Conservation (phyloP, 2,797 vertebrate genomes). For the Allobates femoralis region DNA sequence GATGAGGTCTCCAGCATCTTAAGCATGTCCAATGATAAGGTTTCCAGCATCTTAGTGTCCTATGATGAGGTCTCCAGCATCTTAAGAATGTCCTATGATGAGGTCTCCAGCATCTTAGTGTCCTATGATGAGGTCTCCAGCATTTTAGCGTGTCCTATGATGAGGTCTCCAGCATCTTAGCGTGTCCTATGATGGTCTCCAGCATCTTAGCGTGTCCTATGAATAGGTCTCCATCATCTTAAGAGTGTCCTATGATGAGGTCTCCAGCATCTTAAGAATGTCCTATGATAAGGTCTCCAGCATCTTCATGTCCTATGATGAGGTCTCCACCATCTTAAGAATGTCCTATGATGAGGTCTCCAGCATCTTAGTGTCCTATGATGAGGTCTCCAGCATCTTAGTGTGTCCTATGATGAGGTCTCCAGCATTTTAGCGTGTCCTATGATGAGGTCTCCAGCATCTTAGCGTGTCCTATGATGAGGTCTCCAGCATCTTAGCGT, state of each 20-base stretch:
- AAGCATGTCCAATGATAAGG: not conserved
- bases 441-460: not conserved
- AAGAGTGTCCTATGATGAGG: not conserved
- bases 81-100: not conserved
- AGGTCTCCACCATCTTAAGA: not conserved
- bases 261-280: not conserved
- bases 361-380: not conserved
- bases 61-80: not conserved
- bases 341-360: not conserved
- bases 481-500: not conserved
- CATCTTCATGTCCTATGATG: not conserved
- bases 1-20: not conserved
- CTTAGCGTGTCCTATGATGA: not conserved
- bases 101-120: not conserved
- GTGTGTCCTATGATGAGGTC: not conserved
- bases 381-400: too few relatives aligned
- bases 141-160: not conserved
- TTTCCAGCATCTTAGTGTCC: not conserved
- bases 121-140: not conserved
- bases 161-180: too few relatives aligned
- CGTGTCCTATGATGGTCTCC: not conserved
- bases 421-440: not conserved
- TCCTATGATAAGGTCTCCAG: not conserved
- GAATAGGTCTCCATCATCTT: not conserved
- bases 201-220: not conserved